phyloP scores from a whole-genome alignment of 2,797 vertebrate species.

The Alfaro cultratus region DNA sequence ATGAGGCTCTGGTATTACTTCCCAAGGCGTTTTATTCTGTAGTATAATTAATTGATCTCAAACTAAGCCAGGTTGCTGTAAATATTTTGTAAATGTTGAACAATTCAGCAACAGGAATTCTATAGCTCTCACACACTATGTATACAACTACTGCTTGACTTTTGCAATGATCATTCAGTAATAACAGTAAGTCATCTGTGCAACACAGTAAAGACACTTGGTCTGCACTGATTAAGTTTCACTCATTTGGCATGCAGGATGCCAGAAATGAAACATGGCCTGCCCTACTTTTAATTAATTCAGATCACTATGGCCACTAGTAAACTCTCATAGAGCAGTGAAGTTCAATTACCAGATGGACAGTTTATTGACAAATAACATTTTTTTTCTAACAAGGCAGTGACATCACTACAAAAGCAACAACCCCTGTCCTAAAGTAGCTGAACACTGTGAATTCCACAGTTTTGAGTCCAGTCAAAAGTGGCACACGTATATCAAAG shows the following conservation, averaged over 20 bases:
- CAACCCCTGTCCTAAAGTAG: background rate
- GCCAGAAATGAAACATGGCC: background rate
- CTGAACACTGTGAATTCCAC: background rate
- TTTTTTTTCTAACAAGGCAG: background rate
- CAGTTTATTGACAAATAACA: background rate
- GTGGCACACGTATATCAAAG: background rate
- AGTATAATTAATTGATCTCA: background rate
- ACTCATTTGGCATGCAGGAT: background rate
- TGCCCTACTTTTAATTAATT: background rate
- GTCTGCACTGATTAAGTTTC: background rate
- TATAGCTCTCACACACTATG: background rate
- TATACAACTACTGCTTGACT: no score
- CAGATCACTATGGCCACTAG: background rate
- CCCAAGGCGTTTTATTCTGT: background rate
- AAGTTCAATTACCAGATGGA: background rate
- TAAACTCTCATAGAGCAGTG: background rate
- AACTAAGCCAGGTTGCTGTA: background rate
- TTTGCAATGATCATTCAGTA: background rate
- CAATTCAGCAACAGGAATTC: background rate
- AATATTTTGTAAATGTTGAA: background rate
- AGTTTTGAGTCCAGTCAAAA: background rate
- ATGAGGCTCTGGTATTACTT: background rate
- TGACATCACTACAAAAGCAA: background rate
- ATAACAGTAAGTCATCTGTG: background rate
- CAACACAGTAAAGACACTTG: background rate